Base-by-base conservation (phyloP, 2,888 invertebrate genomes). In the Anorthoa munda region DNA sequence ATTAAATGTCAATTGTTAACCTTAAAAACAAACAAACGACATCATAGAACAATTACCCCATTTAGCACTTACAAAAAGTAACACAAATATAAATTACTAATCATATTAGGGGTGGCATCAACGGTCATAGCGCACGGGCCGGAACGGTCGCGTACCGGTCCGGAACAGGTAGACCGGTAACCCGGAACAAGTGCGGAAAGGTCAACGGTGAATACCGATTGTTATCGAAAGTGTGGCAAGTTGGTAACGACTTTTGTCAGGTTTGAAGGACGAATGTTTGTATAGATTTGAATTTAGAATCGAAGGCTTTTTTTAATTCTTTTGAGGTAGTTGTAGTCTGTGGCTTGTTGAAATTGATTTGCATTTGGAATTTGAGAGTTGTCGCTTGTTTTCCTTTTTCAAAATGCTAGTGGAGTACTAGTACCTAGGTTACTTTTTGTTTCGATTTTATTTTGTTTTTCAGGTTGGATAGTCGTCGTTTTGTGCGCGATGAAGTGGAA, bases 141-240 rank as follows among this genome's bases (percentile, higher is more conserved):
- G 90, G 89, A 90, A 90, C 89, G 75, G 15, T 26, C 66, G 84
- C 70, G 82, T 87, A 89, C 85, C 90, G 90, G 84, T 86, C 83
- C 82, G 80, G 77, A 61, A 66, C 69, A 67, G 83, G 69, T 70
- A 45, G 5, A 78, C 85, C 85, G 83, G 69, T 70, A 45, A 7
- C 77, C 85, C 85, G 85, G 81, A 86, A 89, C 86, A 84, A 80
- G 86, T 87, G 77, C 75, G 78, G 77, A 88, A 87, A 88, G 91
- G 90, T 90, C 87, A 89, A 85, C 77, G 72, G 75, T 81, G 71
- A 69, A 80, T 77, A 70, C 69, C 70, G 85, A 86, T 85, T 81
- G 84, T 86, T 83, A 79, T 77, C 66, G 65, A 67, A 48, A 39
- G 56, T 58, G 63, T 67, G 64, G 71, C 69, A 81, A 60, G 60